These are phyloP conservation scores for Resseliella maxima DNA, from an alignment of 2,888 invertebrate genomes.

Conservation along the genomic window DNA sequence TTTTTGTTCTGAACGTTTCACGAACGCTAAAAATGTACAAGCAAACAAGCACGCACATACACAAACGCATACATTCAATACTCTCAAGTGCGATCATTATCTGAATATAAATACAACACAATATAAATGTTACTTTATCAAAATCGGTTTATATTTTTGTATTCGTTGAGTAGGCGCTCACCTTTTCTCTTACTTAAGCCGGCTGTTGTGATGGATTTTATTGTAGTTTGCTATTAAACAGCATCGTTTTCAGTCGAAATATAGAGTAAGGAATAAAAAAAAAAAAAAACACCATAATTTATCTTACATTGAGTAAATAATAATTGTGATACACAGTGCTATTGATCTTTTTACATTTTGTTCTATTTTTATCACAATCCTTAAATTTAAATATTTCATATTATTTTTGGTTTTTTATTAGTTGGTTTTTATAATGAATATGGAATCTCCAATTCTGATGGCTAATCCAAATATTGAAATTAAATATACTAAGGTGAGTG, in stretches of 20 bases:
- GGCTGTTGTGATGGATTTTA: neutral
- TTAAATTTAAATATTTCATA: neutral
- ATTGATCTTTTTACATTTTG: too few relatives aligned
- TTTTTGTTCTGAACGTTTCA: too few relatives aligned
- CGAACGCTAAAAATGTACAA: too few relatives aligned
- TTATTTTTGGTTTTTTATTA: neutral
- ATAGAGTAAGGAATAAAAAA: neutral
- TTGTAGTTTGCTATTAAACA: slow-evolving; percentile 1
- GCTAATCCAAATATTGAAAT: slow-evolving; percentile 68
- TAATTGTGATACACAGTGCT: too few relatives aligned
- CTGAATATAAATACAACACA: too few relatives aligned
- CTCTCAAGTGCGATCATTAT: too few relatives aligned
- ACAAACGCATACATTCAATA: too few relatives aligned
- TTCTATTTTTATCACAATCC: too few relatives aligned
- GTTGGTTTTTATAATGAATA: too few relatives aligned
- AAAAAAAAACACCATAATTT: neutral
- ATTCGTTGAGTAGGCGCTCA: neutral
- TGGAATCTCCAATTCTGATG: slow-evolving; percentile 64
- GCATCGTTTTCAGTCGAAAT: neutral
- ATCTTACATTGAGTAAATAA: too few relatives aligned
- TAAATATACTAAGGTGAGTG: slow-evolving; percentile 67
- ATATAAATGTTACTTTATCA: neutral
- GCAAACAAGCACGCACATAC: too few relatives aligned
- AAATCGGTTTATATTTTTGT: too few relatives aligned
- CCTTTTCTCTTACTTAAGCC: neutral